Conservation (phyloP, 2,888 invertebrate genomes). For the Cosmia trapezina region DNA sequence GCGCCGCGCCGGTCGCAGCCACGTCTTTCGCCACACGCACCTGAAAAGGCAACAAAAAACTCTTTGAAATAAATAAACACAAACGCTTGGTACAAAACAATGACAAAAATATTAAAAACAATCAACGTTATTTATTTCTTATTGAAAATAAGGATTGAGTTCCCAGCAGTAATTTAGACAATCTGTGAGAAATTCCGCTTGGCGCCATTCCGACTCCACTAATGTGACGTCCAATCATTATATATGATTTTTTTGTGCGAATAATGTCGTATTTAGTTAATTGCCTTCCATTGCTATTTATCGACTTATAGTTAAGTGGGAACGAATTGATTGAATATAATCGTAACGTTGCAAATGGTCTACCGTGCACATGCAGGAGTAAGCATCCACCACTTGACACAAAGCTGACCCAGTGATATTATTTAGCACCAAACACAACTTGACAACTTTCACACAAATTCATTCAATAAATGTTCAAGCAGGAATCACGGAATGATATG, state of each 20-base stretch:
- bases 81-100: slow-evolving; percentile 55
- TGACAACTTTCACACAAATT: slow-evolving; percentile 15
- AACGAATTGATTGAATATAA: slow-evolving; percentile 5
- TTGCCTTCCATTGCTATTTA: slow-evolving; percentile 59
- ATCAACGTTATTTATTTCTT: slow-evolving; percentile 70
- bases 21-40: slow-evolving; percentile 35
- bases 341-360: slow-evolving; percentile 1
- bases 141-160: slow-evolving; percentile 75
- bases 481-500: slow-evolving; percentile 24
- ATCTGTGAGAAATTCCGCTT: slow-evolving; percentile 79
- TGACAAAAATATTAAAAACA: slow-evolving; percentile 66
- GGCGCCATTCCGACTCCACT: slow-evolving; percentile 72
- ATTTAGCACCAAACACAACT: slow-evolving; percentile 7
- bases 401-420: neutral
- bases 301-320: slow-evolving; percentile 35
- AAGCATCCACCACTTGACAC: neutral
- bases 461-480: slow-evolving; percentile 11
- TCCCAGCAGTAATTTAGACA: slow-evolving; percentile 74
- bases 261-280: slow-evolving; percentile 70
- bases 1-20: slow-evolving; percentile 20
- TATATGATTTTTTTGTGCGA: slow-evolving; percentile 67
- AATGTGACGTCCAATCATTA: slow-evolving; percentile 59
- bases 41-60: slow-evolving; percentile 73
- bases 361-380: slow-evolving; percentile 16
- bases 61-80: slow-evolving; percentile 63